Evolutionary conservation across 2,113 vertebrate genomes (phyloP).

Genomic region (Cyprinus carpio): DNA sequence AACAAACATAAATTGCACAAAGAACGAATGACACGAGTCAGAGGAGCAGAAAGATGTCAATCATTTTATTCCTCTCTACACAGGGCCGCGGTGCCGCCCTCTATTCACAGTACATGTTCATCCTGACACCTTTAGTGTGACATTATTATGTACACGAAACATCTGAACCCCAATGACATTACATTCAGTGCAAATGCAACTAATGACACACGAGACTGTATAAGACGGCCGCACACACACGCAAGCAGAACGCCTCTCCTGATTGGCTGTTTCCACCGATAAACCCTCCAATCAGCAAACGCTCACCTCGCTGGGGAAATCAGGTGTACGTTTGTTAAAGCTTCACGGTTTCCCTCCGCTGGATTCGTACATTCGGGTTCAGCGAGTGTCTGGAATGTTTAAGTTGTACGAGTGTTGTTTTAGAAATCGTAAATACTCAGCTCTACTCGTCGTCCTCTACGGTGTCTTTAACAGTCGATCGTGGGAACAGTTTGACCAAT

Average conservation of each 20-base stretch:
- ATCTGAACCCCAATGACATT: slow-evolving; percentile 38
- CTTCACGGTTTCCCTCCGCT: not conserved
- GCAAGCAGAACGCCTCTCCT: not conserved
- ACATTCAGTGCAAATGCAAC: slow-evolving; percentile 64
- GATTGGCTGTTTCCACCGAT: slow-evolving; percentile 22
- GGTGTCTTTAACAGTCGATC: slow-evolving; percentile 21
- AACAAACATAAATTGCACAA: not conserved
- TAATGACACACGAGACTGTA: slow-evolving; percentile 24
- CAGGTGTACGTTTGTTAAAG: not conserved
- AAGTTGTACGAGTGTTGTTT: not conserved
- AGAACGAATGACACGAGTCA: not conserved
- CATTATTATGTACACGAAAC: slow-evolving; percentile 62
- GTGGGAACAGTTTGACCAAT: not conserved
- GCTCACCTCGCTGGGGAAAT: not conserved
- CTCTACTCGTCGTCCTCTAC: not conserved
- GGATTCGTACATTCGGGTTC: slow-evolving; percentile 23
- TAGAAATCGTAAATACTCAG: not conserved
- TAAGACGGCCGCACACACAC: slow-evolving; percentile 31
- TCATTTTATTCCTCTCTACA: slow-evolving; percentile 41
- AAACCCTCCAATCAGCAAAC: slow-evolving; percentile 16
- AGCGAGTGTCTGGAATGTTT: slow-evolving; percentile 28
- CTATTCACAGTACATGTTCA: slow-evolving; percentile 55
- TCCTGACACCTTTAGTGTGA: slow-evolving; percentile 60
- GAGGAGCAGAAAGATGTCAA: slow-evolving; percentile 35
- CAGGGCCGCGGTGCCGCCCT: not conserved